These are phyloP conservation scores for Phenacoccus solenopsis DNA, from an alignment of 1,140 invertebrate species.

Conservation along the genomic window DNA sequence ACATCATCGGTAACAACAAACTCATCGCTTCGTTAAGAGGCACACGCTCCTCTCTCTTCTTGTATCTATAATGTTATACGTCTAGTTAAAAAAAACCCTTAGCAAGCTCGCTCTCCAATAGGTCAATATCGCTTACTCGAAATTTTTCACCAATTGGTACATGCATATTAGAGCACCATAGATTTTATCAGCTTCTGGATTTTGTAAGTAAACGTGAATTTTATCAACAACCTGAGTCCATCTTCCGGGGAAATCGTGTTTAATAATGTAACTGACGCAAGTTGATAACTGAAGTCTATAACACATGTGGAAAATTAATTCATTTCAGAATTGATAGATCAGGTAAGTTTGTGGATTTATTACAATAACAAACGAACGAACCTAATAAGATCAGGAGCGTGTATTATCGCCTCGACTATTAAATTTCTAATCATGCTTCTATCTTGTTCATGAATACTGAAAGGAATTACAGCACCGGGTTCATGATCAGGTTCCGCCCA, in stretches of 20 bases:
- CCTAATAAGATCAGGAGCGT: slow-evolving; percentile 79
- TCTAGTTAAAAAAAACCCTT: slow-evolving; percentile 16
- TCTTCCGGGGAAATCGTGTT: slow-evolving; percentile 86
- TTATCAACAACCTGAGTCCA: slow-evolving; percentile 96
- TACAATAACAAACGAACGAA: slow-evolving; percentile 29
- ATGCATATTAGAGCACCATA: slow-evolving; percentile 82
- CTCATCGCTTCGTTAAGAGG: slow-evolving; percentile 92
- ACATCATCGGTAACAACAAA: slow-evolving; percentile 78
- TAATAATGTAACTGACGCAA: slow-evolving; percentile 83
- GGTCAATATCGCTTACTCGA: slow-evolving; percentile 59
- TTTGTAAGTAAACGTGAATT: slow-evolving; percentile 68
- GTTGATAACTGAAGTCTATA: slow-evolving; percentile 76
- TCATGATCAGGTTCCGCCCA: slow-evolving; percentile 81
- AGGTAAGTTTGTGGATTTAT: background rate
- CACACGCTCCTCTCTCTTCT: slow-evolving; percentile 71
- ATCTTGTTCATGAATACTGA: slow-evolving; percentile 92
- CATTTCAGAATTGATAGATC: slow-evolving; percentile 13
- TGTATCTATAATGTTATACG: slow-evolving; percentile 47
- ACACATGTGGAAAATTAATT: slow-evolving; percentile 21
- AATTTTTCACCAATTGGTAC: slow-evolving; percentile 92
- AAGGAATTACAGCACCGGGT: slow-evolving; percentile 53
- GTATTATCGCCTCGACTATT: slow-evolving; percentile 89
- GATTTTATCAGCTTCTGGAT: slow-evolving; percentile 73
- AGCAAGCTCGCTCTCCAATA: background rate
- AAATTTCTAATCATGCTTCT: slow-evolving; percentile 79